phyloP scores from a whole-genome alignment of 2,888 invertebrate genomes.

The Lydus trimaculatus region DNA sequence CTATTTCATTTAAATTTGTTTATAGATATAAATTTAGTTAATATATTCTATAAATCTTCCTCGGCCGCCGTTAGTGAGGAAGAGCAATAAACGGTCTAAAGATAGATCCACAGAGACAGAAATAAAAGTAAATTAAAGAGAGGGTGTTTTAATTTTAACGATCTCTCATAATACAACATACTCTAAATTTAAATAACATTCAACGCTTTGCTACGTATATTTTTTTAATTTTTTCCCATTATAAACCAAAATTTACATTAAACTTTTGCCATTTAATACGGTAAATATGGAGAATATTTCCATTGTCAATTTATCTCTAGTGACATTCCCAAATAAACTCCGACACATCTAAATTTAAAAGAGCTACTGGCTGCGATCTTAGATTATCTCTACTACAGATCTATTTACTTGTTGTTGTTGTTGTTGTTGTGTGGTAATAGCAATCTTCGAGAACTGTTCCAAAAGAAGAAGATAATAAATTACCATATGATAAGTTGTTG shows the following conservation, averaged over 20 bases:
- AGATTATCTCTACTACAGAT: neutral
- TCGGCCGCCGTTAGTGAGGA: too few species aligned
- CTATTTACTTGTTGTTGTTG: constrained; percentile 4
- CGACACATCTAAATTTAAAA: constrained; percentile 5
- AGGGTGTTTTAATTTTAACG: neutral
- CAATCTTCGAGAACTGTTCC: constrained; percentile 10
- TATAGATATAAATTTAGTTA: too few species aligned
- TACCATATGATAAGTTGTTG: constrained; percentile 2
- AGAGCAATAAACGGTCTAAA: neutral
- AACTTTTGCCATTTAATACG: neutral
- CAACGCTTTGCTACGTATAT: too few species aligned
- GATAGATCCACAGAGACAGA: neutral
- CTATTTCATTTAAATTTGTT: too few species aligned
- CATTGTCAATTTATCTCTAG: neutral
- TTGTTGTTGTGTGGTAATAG: neutral
- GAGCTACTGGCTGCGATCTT: constrained; percentile 7
- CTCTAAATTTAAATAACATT: neutral
- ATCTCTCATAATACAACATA: neutral
- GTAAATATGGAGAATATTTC: neutral
- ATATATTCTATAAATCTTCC: too few species aligned
- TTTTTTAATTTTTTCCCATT: neutral
- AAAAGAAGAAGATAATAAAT: neutral
- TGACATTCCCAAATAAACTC: neutral
- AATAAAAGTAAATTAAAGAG: neutral
- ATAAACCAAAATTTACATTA: neutral